Conservation (phyloP, 2,888 invertebrate species). For the Aphodius sticticus region DNA sequence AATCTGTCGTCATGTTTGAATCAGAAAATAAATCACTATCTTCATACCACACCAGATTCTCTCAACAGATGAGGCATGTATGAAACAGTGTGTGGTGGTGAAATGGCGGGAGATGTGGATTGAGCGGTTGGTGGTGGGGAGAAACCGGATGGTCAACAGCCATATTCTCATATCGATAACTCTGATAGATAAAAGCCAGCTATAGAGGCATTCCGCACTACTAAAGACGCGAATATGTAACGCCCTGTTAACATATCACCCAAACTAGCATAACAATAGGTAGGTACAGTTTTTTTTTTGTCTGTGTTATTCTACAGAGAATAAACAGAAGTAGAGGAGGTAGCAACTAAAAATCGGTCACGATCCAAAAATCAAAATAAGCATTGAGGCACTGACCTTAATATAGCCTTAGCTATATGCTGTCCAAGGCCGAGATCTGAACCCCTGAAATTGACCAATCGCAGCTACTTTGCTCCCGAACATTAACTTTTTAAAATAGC, state of each 20-base stretch:
- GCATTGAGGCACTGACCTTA: constrained; percentile 55
- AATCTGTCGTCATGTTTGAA: constrained; percentile 36
- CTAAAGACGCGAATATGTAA: constrained; percentile 29
- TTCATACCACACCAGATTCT: constrained; percentile 45
- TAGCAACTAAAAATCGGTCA: constrained; percentile 22
- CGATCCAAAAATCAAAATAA: constrained; percentile 30
- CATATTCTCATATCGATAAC: constrained; percentile 42
- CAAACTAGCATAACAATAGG: constrained; percentile 41
- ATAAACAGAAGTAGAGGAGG: neutral
- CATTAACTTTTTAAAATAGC: neutral
- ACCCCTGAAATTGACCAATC: constrained; percentile 51
- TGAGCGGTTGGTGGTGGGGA: constrained; percentile 18
- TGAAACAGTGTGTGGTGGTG: constrained; percentile 41
- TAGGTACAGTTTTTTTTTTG: neutral
- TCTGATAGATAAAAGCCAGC: constrained; percentile 51
- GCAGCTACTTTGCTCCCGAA: constrained; percentile 24
- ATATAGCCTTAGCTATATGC: constrained; percentile 60
- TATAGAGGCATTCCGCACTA: constrained; percentile 54
- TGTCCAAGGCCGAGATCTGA: constrained; percentile 55
- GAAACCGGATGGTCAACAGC: constrained; percentile 55
- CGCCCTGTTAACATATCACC: constrained; percentile 40
- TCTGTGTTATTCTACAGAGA: neutral
- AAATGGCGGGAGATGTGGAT: constrained; percentile 21
- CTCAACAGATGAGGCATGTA: constrained; percentile 43
- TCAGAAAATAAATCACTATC: constrained; percentile 52